Conservation (phyloP, 2,797 vertebrate genomes). For the Emydoidea blandingii region DNA sequence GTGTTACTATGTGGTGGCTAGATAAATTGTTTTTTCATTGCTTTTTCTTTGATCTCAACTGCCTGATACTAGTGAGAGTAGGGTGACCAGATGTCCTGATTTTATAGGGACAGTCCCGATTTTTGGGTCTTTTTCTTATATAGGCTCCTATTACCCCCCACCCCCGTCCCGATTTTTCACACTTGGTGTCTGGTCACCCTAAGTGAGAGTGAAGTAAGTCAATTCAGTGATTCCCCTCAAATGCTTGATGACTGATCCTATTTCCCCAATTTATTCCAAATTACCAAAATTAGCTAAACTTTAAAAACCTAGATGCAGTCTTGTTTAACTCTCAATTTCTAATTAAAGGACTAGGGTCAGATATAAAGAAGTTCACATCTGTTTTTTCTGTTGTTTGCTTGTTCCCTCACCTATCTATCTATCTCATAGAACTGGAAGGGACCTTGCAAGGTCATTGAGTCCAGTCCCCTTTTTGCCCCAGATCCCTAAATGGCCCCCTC, state of each 20-base stretch:
- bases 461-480: no score
- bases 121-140: no score
- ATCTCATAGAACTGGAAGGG: no score
- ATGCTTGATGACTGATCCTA: background rate
- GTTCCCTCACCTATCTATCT: background rate
- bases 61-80: background rate
- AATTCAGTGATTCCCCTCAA: background rate
- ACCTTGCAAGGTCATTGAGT: no score
- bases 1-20: rapidly evolving
- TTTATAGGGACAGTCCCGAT: no score
- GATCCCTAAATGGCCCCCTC: no score
- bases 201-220: background rate
- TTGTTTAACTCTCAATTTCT: background rate
- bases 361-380: rapidly evolving
- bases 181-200: no score
- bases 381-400: background rate
- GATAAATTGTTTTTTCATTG: background rate
- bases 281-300: background rate
- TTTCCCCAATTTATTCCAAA: background rate
- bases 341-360: background rate
- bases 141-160: no score
- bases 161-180: no score
- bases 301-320: background rate
- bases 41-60: background rate
- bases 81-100: no score